These are phyloP conservation scores for Pelosia muscerda DNA, from an alignment of 2,888 invertebrate species.

Conservation along the genomic window DNA sequence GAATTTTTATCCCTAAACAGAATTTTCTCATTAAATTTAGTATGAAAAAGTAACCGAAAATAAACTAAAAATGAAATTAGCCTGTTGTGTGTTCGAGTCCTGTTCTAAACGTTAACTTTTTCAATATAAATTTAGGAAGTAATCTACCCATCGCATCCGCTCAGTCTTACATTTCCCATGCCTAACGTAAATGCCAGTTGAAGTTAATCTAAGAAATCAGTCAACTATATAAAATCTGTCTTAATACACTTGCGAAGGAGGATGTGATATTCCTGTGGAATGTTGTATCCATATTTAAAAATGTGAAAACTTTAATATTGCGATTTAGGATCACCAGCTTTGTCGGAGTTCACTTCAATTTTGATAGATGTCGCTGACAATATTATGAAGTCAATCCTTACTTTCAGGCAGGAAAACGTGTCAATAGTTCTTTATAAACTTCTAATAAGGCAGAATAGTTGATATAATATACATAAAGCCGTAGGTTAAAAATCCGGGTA, in stretches of 20 bases:
- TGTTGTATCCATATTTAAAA: background rate
- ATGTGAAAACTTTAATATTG: background rate
- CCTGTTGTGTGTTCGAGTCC: background rate
- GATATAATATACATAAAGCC: background rate
- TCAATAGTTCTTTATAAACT: background rate
- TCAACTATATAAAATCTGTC: background rate
- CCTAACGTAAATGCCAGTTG: background rate
- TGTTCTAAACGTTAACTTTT: background rate
- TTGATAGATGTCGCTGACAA: background rate
- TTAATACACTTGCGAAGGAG: too few species aligned
- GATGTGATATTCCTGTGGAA: too few species aligned
- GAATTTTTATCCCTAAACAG: background rate
- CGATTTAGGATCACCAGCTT: background rate
- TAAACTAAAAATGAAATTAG: background rate
- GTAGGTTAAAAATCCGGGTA: background rate
- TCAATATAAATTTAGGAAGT: background rate
- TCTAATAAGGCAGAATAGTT: background rate
- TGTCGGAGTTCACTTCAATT: background rate
- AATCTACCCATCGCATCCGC: background rate
- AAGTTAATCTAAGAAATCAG: background rate
- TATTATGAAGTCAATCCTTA: background rate
- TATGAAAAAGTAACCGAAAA: too few species aligned
- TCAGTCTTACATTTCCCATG: background rate
- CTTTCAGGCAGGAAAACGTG: background rate
- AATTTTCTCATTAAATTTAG: too few species aligned